Conservation (phyloP, 2,113 vertebrate species). For the Coturnix japonica region DNA sequence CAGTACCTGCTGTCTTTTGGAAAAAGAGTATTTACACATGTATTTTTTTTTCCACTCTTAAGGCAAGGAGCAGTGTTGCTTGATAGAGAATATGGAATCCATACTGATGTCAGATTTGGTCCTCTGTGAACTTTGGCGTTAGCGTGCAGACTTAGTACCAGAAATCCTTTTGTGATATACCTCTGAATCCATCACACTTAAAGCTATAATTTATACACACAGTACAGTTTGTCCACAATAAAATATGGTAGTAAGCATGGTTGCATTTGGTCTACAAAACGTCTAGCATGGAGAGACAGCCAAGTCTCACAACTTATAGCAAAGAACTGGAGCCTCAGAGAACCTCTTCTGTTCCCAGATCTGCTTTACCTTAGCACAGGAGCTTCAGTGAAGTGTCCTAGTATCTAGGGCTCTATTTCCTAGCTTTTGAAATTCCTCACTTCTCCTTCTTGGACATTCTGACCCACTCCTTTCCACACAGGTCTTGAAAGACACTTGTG, state of each 20-base stretch:
- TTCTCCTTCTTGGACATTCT: not conserved
- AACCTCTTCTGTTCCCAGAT: not conserved
- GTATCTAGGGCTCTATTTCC: not conserved
- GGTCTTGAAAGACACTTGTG: not conserved
- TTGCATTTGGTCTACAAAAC: not conserved
- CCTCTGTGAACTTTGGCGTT: not conserved
- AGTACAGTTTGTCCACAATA: not conserved
- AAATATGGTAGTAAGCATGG: not conserved
- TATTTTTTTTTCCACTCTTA: not conserved
- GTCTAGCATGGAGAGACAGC: not conserved
- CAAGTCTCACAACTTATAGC: not conserved
- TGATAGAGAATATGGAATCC: not conserved
- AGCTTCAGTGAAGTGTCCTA: not conserved
- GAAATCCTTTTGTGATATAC: not conserved
- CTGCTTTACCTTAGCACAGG: not conserved
- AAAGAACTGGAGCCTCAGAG: not conserved
- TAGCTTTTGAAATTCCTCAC: not conserved
- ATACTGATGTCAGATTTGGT: not conserved
- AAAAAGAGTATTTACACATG: not conserved
- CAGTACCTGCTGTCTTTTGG: not conserved
- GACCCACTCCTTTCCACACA: not conserved
- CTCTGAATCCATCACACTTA: not conserved
- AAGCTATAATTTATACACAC: not conserved
- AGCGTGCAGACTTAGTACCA: not conserved
- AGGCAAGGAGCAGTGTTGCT: not conserved